Evolutionary conservation across 2,888 invertebrate species (phyloP).

Genomic region (Rhingia campestris): DNA sequence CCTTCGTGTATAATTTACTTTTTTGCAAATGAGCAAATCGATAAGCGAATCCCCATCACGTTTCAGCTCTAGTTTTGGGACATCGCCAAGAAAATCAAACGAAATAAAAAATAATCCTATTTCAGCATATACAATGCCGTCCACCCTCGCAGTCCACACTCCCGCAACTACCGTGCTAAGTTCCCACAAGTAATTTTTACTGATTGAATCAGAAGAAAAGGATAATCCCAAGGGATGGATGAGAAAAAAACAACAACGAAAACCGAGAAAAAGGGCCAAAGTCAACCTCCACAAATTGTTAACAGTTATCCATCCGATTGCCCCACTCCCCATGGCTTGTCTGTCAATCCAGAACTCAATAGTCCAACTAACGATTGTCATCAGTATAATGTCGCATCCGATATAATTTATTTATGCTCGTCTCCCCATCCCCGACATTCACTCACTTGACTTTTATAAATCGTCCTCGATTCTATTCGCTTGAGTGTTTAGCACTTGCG

Average conservation of each 20-base stretch:
- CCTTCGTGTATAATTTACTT: conserved; percentile 25
- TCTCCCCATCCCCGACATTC: conserved; percentile 46
- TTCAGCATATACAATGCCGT: conserved; percentile 29
- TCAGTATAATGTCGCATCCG: conserved; percentile 65
- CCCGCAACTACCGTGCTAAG: neutral
- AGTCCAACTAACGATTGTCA: conserved; percentile 72
- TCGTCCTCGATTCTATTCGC: conserved; percentile 64
- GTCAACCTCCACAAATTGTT: conserved; percentile 60
- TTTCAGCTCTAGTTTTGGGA: conserved; percentile 8
- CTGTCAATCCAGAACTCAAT: conserved; percentile 60
- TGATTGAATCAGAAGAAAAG: conserved; percentile 37
- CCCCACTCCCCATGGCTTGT: neutral
- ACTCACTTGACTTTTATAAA: conserved; percentile 68
- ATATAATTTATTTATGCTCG: conserved; percentile 70
- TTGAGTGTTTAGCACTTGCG: conserved; percentile 56
- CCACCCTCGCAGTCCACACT: neutral
- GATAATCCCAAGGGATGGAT: neutral
- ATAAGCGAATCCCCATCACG: conserved; percentile 64
- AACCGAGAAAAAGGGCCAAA: conserved; percentile 40
- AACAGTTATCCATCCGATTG: conserved; percentile 51
- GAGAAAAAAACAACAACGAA: neutral
- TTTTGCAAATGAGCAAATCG: conserved; percentile 54
- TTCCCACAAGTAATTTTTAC: conserved; percentile 44
- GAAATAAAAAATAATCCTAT: conserved; percentile 42
- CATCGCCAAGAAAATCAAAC: conserved; percentile 25